These are phyloP conservation scores for Tenualosa ilisha DNA, from an alignment of 2,797 vertebrate species.

Conservation along the genomic window DNA sequence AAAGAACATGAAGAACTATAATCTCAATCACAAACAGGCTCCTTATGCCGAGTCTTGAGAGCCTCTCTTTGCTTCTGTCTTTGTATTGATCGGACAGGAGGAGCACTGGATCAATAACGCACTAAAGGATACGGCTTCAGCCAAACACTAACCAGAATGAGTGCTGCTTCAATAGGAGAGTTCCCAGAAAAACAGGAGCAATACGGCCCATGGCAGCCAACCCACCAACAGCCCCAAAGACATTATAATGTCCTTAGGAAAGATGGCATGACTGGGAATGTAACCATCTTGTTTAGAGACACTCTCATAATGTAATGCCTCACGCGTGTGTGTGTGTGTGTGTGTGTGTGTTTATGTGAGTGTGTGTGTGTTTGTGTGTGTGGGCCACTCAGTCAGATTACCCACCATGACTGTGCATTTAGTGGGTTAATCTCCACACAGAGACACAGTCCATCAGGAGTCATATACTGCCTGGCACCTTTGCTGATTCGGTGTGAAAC, in stretches of 20 bases:
- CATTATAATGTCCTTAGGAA: neutral
- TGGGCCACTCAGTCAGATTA: neutral
- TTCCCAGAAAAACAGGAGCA: neutral
- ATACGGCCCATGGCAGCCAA: neutral
- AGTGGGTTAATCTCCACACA: neutral
- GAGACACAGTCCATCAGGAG: neutral
- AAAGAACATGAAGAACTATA: too few species aligned
- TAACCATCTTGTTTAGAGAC: neutral
- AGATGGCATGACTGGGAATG: neutral
- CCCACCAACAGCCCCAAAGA: neutral
- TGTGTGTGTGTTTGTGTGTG: too few species aligned
- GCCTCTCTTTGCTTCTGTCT: neutral
- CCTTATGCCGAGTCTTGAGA: too few species aligned
- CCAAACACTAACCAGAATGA: neutral
- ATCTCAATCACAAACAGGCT: too few species aligned
- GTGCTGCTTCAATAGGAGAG: neutral
- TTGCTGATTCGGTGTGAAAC: neutral
- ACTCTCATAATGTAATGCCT: neutral
- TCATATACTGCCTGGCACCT: neutral
- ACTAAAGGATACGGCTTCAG: neutral
- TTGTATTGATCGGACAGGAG: neutral
- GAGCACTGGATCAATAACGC: neutral
- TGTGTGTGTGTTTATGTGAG: too few species aligned
- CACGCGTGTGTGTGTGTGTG: too few species aligned
- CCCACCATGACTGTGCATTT: neutral